Conservation (phyloP, 1,140 invertebrate genomes). For the Lepidotrigona ventralis region DNA sequence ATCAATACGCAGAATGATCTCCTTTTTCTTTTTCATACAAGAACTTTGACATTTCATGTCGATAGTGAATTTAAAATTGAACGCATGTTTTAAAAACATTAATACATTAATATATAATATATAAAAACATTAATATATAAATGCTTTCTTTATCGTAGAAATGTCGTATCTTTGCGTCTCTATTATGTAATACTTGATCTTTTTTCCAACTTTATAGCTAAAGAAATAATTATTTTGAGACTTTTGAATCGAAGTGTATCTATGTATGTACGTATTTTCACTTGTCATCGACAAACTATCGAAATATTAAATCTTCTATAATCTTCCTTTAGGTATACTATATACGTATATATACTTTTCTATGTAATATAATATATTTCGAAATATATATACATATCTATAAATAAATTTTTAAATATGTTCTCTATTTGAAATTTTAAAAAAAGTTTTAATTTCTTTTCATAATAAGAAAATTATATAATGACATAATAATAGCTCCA, state of each 20-base stretch:
- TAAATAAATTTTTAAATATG: too few species aligned
- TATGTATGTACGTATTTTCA: background rate
- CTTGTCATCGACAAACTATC: background rate
- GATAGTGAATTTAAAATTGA: background rate
- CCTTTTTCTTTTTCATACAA: background rate
- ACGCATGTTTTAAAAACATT: background rate
- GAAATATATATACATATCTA: background rate
- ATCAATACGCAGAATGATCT: background rate
- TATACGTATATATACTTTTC: too few species aligned
- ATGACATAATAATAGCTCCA: too few species aligned
- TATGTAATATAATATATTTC: background rate
- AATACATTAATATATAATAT: too few species aligned
- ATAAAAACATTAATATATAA: background rate
- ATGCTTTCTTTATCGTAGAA: background rate
- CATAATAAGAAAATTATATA: too few species aligned
- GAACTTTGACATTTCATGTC: background rate
- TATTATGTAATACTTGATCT: too few species aligned
- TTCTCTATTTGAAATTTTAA: background rate
- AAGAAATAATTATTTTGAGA: background rate
- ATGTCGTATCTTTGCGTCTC: background rate
- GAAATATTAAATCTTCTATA: background rate
- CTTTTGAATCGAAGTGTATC: background rate
- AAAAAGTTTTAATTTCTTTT: background rate
- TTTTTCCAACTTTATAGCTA: background rate
- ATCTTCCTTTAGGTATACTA: background rate